These are phyloP conservation scores for Chloroceryle amazona DNA, from an alignment of 2,797 vertebrate genomes.

Conservation along the genomic window DNA sequence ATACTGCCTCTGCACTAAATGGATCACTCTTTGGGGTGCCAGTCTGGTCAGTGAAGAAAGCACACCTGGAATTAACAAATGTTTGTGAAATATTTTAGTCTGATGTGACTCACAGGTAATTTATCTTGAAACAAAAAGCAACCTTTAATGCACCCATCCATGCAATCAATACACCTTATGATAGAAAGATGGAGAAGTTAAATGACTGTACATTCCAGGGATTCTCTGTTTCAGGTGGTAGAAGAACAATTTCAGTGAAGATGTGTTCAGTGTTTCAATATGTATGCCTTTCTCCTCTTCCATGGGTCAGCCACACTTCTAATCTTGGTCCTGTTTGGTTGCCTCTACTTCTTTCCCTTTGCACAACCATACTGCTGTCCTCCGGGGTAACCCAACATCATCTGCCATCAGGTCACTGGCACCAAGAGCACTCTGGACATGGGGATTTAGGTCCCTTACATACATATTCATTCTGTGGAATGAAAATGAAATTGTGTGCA, in stretches of 20 bases:
- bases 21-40: not conserved
- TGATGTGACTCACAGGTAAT: conserved; percentile 15
- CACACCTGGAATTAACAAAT: not conserved
- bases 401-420: not conserved
- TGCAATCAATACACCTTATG: not conserved
- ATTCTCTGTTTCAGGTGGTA: not conserved
- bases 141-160: not conserved
- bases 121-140: conserved; percentile 13
- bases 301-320: not conserved
- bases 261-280: not conserved
- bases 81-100: not conserved
- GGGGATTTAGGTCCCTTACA: not conserved
- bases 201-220: not conserved
- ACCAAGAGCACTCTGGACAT: not conserved
- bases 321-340: not conserved
- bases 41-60: not conserved
- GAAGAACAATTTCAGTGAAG: not conserved
- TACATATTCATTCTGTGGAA: not conserved
- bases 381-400: not conserved
- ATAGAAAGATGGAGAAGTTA: conserved; percentile 1
- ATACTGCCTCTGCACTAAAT: not conserved
- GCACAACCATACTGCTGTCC: not conserved
- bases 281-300: not conserved
- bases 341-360: not conserved
- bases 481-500: not conserved